Percentiles rank a stretch among this genome's conserved stretches.
Evolutionary conservation across 2,888 invertebrate species (phyloP).

Genomic region (Mactromeris polynyma): DNA sequence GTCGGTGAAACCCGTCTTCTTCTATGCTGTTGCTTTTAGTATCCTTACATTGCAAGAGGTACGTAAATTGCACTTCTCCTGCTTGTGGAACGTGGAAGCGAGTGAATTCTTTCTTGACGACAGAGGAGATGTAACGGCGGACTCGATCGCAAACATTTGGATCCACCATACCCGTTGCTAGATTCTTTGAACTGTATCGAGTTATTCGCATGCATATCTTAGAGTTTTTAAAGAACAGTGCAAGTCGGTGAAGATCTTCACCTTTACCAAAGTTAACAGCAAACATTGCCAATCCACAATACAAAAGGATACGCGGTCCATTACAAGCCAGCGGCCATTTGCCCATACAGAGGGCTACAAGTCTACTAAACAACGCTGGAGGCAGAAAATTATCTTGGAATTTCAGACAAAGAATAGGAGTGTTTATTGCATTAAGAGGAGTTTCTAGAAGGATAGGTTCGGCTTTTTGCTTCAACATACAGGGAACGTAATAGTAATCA

Average conservation of each 20-base stretch:
- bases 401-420: constrained; percentile 30
- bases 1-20: constrained; percentile 51
- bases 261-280: constrained; percentile 41
- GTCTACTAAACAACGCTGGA: constrained; percentile 57
- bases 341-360: constrained; percentile 50
- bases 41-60: constrained; percentile 49
- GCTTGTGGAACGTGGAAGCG: constrained; percentile 27
- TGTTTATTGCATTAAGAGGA: not conserved
- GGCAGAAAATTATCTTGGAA: constrained; percentile 56
- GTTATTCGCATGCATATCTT: constrained; percentile 58
- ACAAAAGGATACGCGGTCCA: constrained; percentile 50
- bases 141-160: constrained; percentile 50
- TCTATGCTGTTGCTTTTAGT: constrained; percentile 37
- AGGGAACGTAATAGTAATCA: constrained; percentile 58
- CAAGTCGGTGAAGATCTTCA: constrained; percentile 51
- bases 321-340: constrained; percentile 53
- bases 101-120: constrained; percentile 45
- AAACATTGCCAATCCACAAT: constrained; percentile 60
- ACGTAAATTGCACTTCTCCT: constrained; percentile 30
- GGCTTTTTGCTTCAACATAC: constrained; percentile 51
- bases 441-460: not conserved
- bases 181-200: constrained; percentile 39
- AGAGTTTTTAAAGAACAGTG: constrained; percentile 51
- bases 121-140: constrained; percentile 50
- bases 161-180: constrained; percentile 41